Evolutionary conservation across 2,888 invertebrate genomes (phyloP).

Genomic region (Graphium colonna): DNA sequence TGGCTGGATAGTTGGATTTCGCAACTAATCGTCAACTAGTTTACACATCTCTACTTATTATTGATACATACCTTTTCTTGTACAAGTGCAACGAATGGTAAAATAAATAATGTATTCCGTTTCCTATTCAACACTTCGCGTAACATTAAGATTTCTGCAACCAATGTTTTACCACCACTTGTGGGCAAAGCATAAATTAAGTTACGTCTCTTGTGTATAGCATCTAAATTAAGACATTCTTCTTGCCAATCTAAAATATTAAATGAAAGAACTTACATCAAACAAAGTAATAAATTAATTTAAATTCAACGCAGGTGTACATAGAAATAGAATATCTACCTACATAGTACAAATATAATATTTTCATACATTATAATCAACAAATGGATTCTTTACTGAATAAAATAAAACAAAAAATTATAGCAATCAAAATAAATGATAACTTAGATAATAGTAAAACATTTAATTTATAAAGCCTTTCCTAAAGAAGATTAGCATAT

Average conservation of each 20-base stretch:
- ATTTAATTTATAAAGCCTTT: too few species aligned
- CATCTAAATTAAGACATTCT: constrained; percentile 91
- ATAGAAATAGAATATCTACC: too few species aligned
- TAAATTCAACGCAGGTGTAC: too few species aligned
- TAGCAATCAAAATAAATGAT: not conserved
- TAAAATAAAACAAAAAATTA: not conserved
- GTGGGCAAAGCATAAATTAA: constrained; percentile 96
- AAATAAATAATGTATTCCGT: constrained; percentile 91
- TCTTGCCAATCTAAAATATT: constrained; percentile 92
- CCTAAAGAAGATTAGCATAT: too few species aligned
- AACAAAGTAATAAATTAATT: too few species aligned
- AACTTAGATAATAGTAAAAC: too few species aligned
- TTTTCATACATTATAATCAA: too few species aligned
- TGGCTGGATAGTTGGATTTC: too few species aligned
- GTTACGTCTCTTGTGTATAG: constrained; percentile 86
- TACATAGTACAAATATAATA: too few species aligned
- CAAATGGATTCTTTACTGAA: too few species aligned
- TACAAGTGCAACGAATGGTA: constrained; percentile 97
- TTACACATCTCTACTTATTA: too few species aligned
- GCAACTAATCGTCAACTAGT: too few species aligned
- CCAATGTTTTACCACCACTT: constrained; percentile 97
- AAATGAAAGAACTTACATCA: not conserved
- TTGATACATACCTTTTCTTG: constrained; percentile 92
- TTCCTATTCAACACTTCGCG: constrained; percentile 89
- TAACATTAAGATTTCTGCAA: constrained; percentile 96